These are phyloP conservation scores for Eucera pruinosa DNA, from an alignment of 2,888 invertebrate genomes.

Conservation along the genomic window DNA sequence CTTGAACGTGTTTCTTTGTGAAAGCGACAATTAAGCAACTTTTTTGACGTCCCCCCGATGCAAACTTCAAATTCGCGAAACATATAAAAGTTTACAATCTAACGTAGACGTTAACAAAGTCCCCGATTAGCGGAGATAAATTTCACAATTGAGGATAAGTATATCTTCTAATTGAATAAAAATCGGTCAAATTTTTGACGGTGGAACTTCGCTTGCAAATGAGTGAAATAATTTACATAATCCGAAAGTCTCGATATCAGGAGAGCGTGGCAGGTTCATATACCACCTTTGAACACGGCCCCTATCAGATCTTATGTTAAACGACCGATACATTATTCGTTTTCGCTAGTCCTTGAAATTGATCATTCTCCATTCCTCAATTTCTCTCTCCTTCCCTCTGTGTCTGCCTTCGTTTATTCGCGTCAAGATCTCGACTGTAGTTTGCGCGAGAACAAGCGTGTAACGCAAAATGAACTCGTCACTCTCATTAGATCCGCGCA, in stretches of 20 bases:
- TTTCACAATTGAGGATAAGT: too few relatives aligned
- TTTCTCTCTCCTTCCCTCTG: constrained; percentile 30
- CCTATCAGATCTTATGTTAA: constrained; percentile 62
- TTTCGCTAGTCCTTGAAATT: constrained; percentile 54
- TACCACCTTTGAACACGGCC: constrained; percentile 59
- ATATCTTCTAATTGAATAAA: neutral
- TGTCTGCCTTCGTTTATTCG: neutral
- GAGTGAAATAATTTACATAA: constrained; percentile 47
- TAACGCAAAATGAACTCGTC: constrained; percentile 54
- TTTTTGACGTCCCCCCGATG: neutral
- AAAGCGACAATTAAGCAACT: neutral
- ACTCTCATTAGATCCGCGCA: constrained; percentile 58
- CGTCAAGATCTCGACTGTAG: neutral
- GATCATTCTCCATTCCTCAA: constrained; percentile 54
- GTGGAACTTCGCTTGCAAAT: constrained; percentile 10
- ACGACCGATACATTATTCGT: constrained; percentile 58
- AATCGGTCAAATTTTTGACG: constrained; percentile 2
- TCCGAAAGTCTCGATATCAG: constrained; percentile 51
- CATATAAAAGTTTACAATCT: neutral
- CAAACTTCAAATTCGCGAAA: neutral
- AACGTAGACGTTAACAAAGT: too few relatives aligned
- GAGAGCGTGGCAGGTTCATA: constrained; percentile 64
- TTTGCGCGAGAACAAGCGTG: constrained; percentile 37
- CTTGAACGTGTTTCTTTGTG: constrained; percentile 1
- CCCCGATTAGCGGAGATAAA: too few relatives aligned